These are phyloP conservation scores for Thamnophis sirtalis DNA, from an alignment of 2,113 vertebrate genomes.

Conservation along the genomic window DNA sequence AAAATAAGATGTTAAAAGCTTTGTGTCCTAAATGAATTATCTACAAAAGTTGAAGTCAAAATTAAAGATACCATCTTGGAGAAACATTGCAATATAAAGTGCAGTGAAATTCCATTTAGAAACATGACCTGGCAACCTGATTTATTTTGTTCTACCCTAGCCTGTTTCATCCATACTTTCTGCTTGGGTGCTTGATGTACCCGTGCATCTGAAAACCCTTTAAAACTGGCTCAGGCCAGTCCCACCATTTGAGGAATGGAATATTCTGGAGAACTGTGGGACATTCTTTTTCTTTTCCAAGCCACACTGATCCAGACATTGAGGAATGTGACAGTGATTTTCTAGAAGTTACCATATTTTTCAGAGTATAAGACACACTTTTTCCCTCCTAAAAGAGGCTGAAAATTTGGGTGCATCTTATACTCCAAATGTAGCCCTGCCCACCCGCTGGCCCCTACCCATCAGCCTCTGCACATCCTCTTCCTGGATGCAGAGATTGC, in stretches of 20 bases:
- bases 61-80: not conserved
- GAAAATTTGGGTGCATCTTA: too few relatives aligned
- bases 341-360: not conserved
- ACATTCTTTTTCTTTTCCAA: not conserved
- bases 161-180: not conserved
- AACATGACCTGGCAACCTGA: not conserved
- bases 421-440: too few relatives aligned
- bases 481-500: too few relatives aligned
- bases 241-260: not conserved
- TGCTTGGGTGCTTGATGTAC: not conserved
- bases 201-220: not conserved
- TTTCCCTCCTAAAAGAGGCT: too few relatives aligned
- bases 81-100: not conserved
- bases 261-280: not conserved
- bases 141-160: not conserved
- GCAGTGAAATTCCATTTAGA: not conserved
- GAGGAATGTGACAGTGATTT: not conserved
- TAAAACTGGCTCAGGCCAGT: not conserved
- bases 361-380: too few relatives aligned
- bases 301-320: not conserved
- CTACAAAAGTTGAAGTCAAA: not conserved
- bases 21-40: not conserved
- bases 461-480: too few relatives aligned
- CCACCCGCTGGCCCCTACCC: too few relatives aligned
- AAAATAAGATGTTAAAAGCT: not conserved